Percentiles rank a stretch among this genome's conserved stretches.
These are phyloP conservation scores for Myiozetetes cayanensis DNA, from an alignment of 2,113 vertebrate species.

Conservation along the genomic window DNA sequence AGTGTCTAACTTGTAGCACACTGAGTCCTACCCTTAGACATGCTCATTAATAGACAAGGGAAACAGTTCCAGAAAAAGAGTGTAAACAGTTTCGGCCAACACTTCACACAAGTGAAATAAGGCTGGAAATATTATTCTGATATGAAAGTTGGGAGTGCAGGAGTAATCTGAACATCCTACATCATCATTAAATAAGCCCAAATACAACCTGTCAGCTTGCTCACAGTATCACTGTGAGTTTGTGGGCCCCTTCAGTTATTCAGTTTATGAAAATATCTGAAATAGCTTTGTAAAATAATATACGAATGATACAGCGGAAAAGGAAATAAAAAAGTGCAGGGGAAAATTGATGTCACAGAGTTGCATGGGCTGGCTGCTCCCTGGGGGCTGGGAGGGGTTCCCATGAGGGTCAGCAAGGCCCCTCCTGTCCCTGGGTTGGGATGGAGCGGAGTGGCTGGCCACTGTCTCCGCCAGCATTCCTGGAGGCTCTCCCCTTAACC, in stretches of 20 bases:
- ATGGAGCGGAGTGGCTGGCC: too few relatives aligned
- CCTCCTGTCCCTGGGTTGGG: background rate
- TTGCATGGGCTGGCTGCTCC: rapidly evolving
- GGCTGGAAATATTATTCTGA: background rate
- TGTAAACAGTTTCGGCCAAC: background rate
- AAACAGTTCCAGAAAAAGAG: background rate
- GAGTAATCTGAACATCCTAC: background rate
- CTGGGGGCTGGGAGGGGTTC: rapidly evolving
- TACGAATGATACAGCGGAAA: background rate
- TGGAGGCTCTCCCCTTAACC: background rate
- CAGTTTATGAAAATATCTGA: background rate
- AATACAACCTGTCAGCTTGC: background rate
- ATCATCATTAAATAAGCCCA: background rate
- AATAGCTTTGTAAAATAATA: background rate
- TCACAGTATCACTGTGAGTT: background rate
- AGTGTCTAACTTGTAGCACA: background rate
- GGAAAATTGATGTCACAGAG: background rate
- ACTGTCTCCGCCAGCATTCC: background rate
- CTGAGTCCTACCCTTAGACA: background rate
- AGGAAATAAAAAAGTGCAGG: background rate
- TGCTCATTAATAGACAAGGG: background rate
- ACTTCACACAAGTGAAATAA: background rate
- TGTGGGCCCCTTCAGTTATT: background rate
- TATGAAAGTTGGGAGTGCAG: background rate
- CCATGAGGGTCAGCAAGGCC: rapidly evolving